Evolutionary conservation across 2,888 invertebrate genomes (phyloP), one percentile per base, ranked within the genome.

Genomic region (Temnothorax rugatulus): DNA sequence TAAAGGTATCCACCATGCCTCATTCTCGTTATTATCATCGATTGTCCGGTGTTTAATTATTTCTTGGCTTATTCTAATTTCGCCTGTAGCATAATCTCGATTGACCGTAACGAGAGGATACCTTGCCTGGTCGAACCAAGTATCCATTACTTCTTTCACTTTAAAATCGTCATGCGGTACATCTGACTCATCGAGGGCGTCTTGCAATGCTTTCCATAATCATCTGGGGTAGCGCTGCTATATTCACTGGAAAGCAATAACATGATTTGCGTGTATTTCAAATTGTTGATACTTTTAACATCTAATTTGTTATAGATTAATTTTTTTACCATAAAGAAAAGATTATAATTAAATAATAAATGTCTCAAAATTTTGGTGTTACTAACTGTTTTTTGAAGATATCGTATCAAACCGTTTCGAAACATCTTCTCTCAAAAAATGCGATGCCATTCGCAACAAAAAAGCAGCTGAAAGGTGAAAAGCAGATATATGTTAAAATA

Each of bases 61-160:
- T 18, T 21, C 1, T 95, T 96, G 96, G 2, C 93, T 93, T 61
- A 96, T 93, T 0, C 91, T 95, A 94, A 95, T 95, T 15, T 91
- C 91, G 34, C 95, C 95, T 38, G 95, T 95, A 0, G 87, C 88
- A 74, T 96, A 96, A 90, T 96, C 93, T 3, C 96, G 95, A 11
- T 95, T 92, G 0, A 97, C 96, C 1, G 94, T 95, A 1, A 97
- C 94, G 0, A 97, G 95, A 0, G 97, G 97, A 91, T 96, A 97
- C 0, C 97, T 97, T 4, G 95, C 94, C 91, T 97, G 96, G 63
- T 96, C 95, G 25, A 97, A 96, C 97, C 97, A 97, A 18, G 96
- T 92, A 0, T 95, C 90, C 82, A 95, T 94, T 86, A 95, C 79
- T 7, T 83, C 76, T 54, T 84, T 95, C 18, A 94, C 91, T 0